These are phyloP conservation scores for Guaruba guarouba DNA, from an alignment of 2,113 vertebrate species.

Conservation along the genomic window DNA sequence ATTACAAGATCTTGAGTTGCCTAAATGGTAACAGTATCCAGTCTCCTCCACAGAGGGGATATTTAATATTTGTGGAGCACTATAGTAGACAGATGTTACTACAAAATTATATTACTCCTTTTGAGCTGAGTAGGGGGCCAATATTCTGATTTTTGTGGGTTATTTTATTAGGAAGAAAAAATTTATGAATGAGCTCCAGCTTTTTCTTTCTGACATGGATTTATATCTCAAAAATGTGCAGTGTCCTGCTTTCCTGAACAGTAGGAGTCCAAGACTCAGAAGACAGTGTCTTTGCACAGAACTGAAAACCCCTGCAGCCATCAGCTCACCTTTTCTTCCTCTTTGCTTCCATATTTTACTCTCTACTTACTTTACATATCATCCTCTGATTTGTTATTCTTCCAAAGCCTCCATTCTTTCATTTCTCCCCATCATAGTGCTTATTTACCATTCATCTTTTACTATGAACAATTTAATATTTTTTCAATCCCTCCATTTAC, in stretches of 20 bases:
- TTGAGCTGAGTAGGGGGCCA: background rate
- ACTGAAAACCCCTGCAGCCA: background rate
- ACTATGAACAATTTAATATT: background rate
- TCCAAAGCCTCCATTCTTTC: background rate
- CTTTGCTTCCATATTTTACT: background rate
- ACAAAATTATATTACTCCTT: background rate
- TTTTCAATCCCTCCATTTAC: background rate
- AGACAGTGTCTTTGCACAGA: background rate
- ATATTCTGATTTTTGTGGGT: background rate
- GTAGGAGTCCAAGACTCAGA: background rate
- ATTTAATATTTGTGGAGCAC: background rate
- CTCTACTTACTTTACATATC: background rate
- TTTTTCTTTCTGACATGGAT: background rate
- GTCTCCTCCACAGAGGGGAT: background rate
- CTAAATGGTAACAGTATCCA: background rate
- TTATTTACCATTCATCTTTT: background rate
- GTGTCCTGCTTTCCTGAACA: background rate
- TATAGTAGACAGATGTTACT: background rate
- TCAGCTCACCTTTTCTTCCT: background rate
- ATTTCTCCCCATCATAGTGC: background rate
- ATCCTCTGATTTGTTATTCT: background rate
- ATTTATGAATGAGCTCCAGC: background rate
- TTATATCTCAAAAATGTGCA: background rate
- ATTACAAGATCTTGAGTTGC: background rate
- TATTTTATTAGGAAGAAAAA: background rate